Evolutionary conservation across 2,113 vertebrate genomes (phyloP), one percentile per base, ranked within the genome.

Genomic region (Scytalopus superciliaris): DNA sequence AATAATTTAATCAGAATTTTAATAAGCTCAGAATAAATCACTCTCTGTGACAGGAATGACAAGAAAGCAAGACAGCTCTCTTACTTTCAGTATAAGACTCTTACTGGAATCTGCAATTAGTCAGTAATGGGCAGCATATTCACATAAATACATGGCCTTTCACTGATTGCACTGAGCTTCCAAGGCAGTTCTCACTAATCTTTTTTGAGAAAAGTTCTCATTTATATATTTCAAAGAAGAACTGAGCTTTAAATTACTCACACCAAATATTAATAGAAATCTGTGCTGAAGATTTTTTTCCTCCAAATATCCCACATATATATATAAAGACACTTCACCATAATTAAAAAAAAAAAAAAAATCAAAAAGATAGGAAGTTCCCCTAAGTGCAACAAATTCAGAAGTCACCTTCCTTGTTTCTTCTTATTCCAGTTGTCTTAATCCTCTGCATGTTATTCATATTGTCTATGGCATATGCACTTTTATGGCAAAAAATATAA

Each of bases 1-100:
- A 76, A 70, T 55, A 57, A 83, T 88, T 83, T 87, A 93, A 89
- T 91, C 64, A 89, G 56, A 78, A 90, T 85, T 83, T 72, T 84
- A 89, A 66, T 77, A 87, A 81, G 50, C 19, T 81, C 73, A 78
- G 25, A 70, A 84, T 68, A 91, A 80, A 80, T 56, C 63, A 16
- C 42, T 77, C 62, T 68, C 45, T 64, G 19, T 91, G 72, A 87
- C 53, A 80, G 24, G 37, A 79, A 79, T 79, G 76, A 79, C 76
- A 83, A 27, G 55, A 90, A 92, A 87, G 82, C 44, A 89, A 66
- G 50, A 53, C 55, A 81, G n/a, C 39, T 89, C 67, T 90, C 52
- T 44, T 35, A 75, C 24, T 74, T 87, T 52, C 60, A 45, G 6
- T 74, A 8, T 66, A 69, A 81, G 77, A 78, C n/a, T 87, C 74